These are phyloP conservation scores for Heliconius hortense DNA, from an alignment of 2,888 invertebrate genomes.

Conservation along the genomic window DNA sequence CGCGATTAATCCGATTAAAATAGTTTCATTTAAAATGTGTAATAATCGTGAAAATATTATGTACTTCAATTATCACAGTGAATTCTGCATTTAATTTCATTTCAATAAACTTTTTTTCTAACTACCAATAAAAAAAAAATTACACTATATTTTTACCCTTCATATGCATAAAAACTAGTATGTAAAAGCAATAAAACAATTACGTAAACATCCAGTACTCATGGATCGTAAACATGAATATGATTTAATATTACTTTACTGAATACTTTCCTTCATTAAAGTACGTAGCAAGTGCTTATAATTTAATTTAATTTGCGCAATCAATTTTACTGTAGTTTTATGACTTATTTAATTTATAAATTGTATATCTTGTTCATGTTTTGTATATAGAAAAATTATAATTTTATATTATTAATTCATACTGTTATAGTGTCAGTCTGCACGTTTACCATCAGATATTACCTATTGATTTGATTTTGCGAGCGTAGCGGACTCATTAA, in stretches of 20 bases:
- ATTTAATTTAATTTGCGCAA: conserved; percentile 29
- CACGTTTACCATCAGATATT: no score
- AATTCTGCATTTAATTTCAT: neutral
- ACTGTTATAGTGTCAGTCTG: no score
- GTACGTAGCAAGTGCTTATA: conserved; percentile 36
- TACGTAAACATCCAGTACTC: conserved; percentile 13
- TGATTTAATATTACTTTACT: conserved; percentile 37
- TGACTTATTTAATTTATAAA: neutral
- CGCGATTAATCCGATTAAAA: no score
- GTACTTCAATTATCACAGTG: neutral
- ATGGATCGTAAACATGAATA: conserved; percentile 34
- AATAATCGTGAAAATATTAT: neutral
- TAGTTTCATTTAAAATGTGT: no score
- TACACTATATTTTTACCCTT: neutral
- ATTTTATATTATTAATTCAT: neutral
- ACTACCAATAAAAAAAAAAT: neutral
- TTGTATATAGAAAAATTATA: neutral
- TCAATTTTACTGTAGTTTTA: conserved; percentile 21
- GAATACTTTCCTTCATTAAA: conserved; percentile 37
- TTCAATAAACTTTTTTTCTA: neutral
- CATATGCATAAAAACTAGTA: neutral
- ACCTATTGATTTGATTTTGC: no score
- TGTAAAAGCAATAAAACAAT: conserved; percentile 25
- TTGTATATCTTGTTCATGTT: neutral
- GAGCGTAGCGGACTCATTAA: no score